Evolutionary conservation across 2,797 vertebrate species (phyloP).

Genomic region (Chaetophractus vellerosus): DNA sequence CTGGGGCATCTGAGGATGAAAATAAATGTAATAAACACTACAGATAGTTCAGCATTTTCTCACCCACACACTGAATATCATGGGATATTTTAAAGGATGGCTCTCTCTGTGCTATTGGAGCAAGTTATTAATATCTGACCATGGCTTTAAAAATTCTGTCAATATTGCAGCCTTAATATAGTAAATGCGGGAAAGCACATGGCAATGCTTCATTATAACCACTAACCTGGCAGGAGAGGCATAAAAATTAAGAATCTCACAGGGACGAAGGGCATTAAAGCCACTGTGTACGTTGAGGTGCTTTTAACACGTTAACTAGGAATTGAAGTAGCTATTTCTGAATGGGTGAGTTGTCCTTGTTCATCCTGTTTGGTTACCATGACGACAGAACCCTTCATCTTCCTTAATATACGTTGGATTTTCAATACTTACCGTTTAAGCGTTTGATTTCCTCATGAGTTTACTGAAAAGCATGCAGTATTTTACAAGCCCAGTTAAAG

Average conservation of each 20-base stretch:
- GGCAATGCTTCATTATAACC: neutral
- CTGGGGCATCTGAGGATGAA: constrained; percentile 41
- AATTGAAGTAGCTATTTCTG: constrained; percentile 70
- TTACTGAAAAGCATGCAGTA: neutral
- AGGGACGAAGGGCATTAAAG: constrained; percentile 53
- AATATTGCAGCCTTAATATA: neutral
- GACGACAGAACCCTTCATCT: constrained; percentile 66
- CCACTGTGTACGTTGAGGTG: neutral
- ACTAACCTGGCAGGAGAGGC: neutral
- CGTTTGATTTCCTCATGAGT: constrained; percentile 58
- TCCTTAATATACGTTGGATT: constrained; percentile 40
- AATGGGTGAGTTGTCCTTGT: constrained; percentile 50
- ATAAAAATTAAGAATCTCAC: constrained; percentile 24
- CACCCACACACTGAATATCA: neutral
- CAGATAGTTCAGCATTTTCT: constrained; percentile 26
- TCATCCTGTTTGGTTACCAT: constrained; percentile 57
- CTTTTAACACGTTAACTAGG: constrained; percentile 72
- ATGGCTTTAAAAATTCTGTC: neutral
- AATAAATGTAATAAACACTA: constrained; percentile 48
- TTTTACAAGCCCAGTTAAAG: constrained; percentile 60
- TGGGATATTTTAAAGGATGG: neutral
- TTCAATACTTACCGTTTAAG: constrained; percentile 18
- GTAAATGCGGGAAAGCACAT: neutral
- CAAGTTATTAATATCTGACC: constrained; percentile 53
- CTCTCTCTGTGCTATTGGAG: neutral